These are phyloP conservation scores for Ladona fulva DNA, from an alignment of 1,140 invertebrate species.

Conservation along the genomic window DNA sequence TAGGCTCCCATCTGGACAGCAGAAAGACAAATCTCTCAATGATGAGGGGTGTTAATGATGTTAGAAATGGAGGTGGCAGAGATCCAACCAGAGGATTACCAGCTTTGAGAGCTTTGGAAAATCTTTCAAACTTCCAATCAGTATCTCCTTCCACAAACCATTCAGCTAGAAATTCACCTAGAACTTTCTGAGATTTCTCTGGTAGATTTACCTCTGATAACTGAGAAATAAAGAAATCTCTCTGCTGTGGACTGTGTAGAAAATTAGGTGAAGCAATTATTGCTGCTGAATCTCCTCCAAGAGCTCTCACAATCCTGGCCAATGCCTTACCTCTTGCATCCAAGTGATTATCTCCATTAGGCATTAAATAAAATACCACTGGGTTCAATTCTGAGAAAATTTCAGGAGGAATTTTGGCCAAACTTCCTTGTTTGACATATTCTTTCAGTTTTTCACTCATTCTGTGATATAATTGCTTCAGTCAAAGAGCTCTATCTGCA, in stretches of 20 bases:
- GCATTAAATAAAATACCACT: not conserved
- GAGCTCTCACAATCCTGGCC: not conserved
- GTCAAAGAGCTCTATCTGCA: not conserved
- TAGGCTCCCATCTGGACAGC: not conserved
- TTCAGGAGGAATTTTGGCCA: not conserved
- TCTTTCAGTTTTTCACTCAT: not conserved
- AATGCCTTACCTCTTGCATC: not conserved
- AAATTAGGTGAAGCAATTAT: not conserved
- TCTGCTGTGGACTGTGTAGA: not conserved
- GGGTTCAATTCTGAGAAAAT: not conserved
- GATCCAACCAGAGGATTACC: not conserved
- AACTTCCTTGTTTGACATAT: not conserved
- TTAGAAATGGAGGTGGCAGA: not conserved
- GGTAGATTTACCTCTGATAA: not conserved
- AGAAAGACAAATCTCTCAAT: not conserved
- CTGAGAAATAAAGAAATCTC: not conserved
- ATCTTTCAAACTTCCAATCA: not conserved
- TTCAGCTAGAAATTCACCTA: not conserved
- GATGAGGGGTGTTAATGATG: not conserved
- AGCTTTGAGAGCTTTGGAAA: not conserved
- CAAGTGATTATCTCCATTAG: not conserved
- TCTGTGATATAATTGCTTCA: not conserved
- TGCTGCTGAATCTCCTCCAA: not conserved
- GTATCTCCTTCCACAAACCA: not conserved
- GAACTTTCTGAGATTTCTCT: not conserved